These are phyloP conservation scores for Rousettus leschenaultii DNA, from an alignment of 2,113 vertebrate species.

Conservation along the genomic window DNA sequence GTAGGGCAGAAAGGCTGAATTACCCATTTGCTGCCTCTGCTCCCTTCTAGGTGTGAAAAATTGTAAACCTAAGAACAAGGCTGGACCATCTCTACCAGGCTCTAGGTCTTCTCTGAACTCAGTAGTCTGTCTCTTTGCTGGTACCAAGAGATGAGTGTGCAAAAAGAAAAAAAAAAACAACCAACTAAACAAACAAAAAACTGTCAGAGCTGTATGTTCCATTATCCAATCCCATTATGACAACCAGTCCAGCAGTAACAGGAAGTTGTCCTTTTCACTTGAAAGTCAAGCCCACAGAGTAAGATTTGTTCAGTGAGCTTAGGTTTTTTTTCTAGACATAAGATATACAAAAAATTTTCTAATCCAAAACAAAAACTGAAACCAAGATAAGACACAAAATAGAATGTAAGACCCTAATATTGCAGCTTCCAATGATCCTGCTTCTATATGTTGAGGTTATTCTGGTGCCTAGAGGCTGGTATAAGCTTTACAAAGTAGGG, in stretches of 20 bases:
- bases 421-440: neutral
- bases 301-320: neutral
- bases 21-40: neutral
- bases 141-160: neutral
- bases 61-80: neutral
- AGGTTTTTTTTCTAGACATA: neutral
- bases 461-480: neutral
- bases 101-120: neutral
- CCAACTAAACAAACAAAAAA: neutral
- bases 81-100: neutral
- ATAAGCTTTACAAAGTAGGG: neutral
- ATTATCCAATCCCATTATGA: neutral
- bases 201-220: neutral
- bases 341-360: neutral
- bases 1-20: neutral
- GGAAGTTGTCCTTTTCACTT: neutral
- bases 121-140: neutral
- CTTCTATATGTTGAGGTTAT: neutral
- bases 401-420: neutral
- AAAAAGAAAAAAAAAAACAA: neutral
- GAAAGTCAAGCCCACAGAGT: neutral
- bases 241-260: neutral
- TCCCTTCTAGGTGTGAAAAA: neutral
- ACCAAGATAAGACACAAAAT: neutral
- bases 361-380: neutral